Evolutionary conservation across 2,113 vertebrate species (phyloP), one percentile per base, ranked within the genome.

Genomic region (Notothenia coriiceps): DNA sequence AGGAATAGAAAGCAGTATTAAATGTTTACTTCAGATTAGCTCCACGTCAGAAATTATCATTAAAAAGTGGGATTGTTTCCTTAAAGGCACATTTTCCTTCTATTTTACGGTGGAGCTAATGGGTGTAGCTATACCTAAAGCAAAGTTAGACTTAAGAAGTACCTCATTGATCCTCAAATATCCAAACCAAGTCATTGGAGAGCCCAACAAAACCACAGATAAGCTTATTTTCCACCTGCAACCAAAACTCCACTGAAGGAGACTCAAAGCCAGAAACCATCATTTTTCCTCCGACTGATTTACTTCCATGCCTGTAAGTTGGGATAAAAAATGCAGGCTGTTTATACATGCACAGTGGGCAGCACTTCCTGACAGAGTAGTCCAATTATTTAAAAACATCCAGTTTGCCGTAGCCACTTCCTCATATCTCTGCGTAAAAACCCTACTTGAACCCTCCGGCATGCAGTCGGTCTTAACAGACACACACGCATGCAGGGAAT

Each of bases 401-500:
- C 79, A 80, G 85, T 77, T 76, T 83, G 44, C 68, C 9, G 20
- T 20, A 66, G 50, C 35, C 75, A 68, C 87, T 79, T 51, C 29
- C 54, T 64, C 61, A 25, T 57, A 51, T 70, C 61, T 33, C 6
- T 51, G 68, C 83, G 70, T 44, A 46, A 83, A 29, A 70, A 54
- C 82, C 78, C 70, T 80, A 71, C 50, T 88, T 90, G 74, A 91
- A 83, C 86, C 68, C 57, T 71, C 70, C 73, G 75, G 74, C 59
- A 80, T 79, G 29, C 74, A 68, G 72, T 59, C 11, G 13, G 46
- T 78, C 86, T 78, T 77, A 40, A 82, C 77, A 84, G 82, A 86
- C 74, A 85, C 74, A 85, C 84, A 83, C 40, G 57, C 82, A 87
- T 52, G 69, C 83, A 82, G 73, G 75, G 85, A 82, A 87, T 90